Evolutionary conservation across 2,113 vertebrate genomes (phyloP).

Genomic region (Puffinus mauretanicus): DNA sequence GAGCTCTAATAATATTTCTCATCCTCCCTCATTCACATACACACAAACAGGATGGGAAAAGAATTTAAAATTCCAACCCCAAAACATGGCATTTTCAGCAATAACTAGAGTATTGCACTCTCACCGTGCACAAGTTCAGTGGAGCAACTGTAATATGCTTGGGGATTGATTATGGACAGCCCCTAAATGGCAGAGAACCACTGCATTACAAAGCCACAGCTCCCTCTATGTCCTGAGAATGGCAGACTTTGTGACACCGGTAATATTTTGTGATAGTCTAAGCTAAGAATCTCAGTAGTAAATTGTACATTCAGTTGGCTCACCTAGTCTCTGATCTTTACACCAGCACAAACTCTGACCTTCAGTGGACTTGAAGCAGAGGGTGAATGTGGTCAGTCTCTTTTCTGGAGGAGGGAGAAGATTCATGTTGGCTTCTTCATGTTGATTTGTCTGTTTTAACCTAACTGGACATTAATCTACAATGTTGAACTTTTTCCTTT

Average conservation of each 20-base stretch:
- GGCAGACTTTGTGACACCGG: not conserved
- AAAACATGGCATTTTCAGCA: not conserved
- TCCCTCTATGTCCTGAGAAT: not conserved
- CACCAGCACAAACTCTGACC: not conserved
- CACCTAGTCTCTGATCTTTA: not conserved
- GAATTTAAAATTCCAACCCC: not conserved
- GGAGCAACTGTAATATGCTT: not conserved
- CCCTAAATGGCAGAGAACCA: not conserved
- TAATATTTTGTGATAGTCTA: not conserved
- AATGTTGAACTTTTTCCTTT: not conserved
- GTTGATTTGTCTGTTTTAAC: not conserved
- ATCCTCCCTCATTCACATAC: not conserved
- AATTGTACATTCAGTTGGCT: not conserved
- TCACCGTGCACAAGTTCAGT: not conserved
- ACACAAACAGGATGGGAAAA: not conserved
- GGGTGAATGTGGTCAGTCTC: not conserved
- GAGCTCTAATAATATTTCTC: not conserved
- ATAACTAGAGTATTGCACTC: not conserved
- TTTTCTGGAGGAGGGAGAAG: not conserved
- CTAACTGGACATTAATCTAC: not conserved
- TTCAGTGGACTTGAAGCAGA: not conserved
- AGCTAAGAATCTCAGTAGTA: not conserved
- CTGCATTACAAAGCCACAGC: not conserved
- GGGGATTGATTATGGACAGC: accelerated
- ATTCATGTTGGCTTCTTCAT: not conserved